phyloP scores from a whole-genome alignment of 2,888 invertebrate genomes.

The Leptopilina myrica region DNA sequence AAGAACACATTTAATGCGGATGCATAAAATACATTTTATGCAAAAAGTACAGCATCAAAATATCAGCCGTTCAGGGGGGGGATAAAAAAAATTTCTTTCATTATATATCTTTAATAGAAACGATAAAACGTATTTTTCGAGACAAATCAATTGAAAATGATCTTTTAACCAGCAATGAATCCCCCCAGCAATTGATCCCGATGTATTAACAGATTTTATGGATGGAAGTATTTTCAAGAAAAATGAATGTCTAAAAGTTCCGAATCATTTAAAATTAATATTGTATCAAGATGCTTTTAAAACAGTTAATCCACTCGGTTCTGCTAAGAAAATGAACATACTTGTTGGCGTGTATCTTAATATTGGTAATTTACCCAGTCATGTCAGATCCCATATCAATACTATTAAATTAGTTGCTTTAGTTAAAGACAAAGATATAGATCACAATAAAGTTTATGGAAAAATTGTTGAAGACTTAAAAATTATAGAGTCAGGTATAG shows the following conservation, averaged over 20 bases:
- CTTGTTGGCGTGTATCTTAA: conserved; percentile 63
- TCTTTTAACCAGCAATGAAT: background rate
- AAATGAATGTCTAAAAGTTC: conserved; percentile 5
- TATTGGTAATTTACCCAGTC: conserved; percentile 60
- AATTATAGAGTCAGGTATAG: conserved; percentile 60
- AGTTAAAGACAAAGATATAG: conserved; percentile 27
- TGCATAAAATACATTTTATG: background rate
- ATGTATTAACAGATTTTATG: conserved; percentile 39
- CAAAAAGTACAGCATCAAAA: background rate
- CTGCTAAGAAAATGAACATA: conserved; percentile 63
- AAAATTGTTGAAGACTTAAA: conserved; percentile 59
- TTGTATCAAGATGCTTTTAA: conserved; percentile 65
- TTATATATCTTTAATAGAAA: too few species aligned
- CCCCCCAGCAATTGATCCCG: background rate
- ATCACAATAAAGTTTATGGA: conserved; percentile 5
- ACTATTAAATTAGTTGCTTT: conserved; percentile 63
- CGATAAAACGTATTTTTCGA: too few species aligned
- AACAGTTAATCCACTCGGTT: conserved; percentile 65
- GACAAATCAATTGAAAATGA: conserved; percentile 4
- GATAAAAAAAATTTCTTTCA: too few species aligned
- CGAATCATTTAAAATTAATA: conserved; percentile 8
- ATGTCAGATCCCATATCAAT: conserved; percentile 58
- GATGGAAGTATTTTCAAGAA: conserved; percentile 36
- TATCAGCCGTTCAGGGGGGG: background rate
- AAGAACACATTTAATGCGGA: background rate